Evolutionary conservation across 2,888 invertebrate genomes (phyloP), one percentile per base, ranked within the genome.

Genomic region (Conops quadrifasciatus): DNA sequence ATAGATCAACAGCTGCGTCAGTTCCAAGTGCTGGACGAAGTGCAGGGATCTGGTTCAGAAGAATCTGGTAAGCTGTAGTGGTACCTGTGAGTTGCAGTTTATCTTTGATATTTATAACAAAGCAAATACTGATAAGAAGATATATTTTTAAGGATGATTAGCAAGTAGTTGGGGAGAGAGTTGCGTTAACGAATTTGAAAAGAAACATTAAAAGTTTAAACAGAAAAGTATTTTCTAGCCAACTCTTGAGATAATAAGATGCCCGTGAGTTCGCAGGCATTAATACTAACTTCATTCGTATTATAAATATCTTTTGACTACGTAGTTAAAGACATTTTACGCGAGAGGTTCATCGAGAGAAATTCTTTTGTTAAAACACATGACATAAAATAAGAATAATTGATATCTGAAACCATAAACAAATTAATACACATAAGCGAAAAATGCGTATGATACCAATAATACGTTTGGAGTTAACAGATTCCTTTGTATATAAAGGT

Each of bases 11-110:
- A 88, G 75, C 77, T 89, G 58, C 84, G 89, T 16, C 88, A 89
- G 72, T 91, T 91, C 81, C 91, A 91, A 80, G 89, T 91, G 72
- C 83, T 91, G 43, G 91, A 92, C 81, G 91, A 92, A 82, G 86
- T 90, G 30, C 88, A 88, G 70, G 87, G 87, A 56, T 87, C 88
- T 67, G 83, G 81, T 70, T 85, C 87, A 26, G 76, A 76, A 45
- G 77, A 82, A 58, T 78, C 77, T n/a, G 78, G 80, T 80, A 76
- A 78, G 75, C 77, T 21, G 28, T 13, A 45, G 9, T 19, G 26
- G 60, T 36, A 2, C 2, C n/a, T 51, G 15, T 62, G 16, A 60
- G 7, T 16, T 30, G 7, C 43, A 30, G 7, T 60, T 56, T 56
- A 21, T 13, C 13, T 13, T 21, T 21, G 56, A 24, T 53, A 53